phyloP scores from a whole-genome alignment of 92 coral and sea anemone species.

The Bergia sp. region DNA sequence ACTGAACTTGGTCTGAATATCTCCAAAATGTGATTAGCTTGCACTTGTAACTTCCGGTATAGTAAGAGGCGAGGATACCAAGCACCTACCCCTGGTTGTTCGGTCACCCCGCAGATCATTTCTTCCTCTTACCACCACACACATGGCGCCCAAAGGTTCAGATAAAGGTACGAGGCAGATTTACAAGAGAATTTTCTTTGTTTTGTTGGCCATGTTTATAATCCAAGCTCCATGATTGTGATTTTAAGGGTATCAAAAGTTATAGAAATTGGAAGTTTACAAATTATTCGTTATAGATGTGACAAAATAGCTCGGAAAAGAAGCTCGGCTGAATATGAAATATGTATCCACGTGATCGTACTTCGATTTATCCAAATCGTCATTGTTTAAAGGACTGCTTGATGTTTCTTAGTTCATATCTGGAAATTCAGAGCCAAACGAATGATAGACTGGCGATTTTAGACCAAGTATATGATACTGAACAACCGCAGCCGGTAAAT shows the following conservation, averaged over 20 bases:
- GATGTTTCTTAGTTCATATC: neutral
- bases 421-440: neutral
- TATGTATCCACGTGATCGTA: neutral
- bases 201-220: neutral
- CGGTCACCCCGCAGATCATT: conserved; percentile 75
- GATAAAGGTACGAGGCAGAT: conserved; percentile 17
- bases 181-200: neutral
- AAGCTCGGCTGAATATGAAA: neutral
- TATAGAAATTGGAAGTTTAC: neutral
- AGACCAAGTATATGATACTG: neutral
- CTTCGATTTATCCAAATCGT: neutral
- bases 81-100: conserved; percentile 11
- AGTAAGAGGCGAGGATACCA: conserved; percentile 14
- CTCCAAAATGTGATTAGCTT: neutral
- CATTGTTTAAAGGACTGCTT: neutral
- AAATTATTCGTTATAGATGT: neutral
- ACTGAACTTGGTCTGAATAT: no score
- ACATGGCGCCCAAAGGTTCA: conserved; percentile 98
- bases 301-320: neutral
- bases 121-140: conserved; percentile 79
- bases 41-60: neutral
- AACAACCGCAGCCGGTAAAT: neutral
- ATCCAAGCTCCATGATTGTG: neutral
- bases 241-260: neutral
- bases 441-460: neutral